Percentiles rank a stretch among this genome's conserved stretches.
phyloP scores from a whole-genome alignment of 2,113 vertebrate genomes.

The Sinosuthora webbiana region DNA sequence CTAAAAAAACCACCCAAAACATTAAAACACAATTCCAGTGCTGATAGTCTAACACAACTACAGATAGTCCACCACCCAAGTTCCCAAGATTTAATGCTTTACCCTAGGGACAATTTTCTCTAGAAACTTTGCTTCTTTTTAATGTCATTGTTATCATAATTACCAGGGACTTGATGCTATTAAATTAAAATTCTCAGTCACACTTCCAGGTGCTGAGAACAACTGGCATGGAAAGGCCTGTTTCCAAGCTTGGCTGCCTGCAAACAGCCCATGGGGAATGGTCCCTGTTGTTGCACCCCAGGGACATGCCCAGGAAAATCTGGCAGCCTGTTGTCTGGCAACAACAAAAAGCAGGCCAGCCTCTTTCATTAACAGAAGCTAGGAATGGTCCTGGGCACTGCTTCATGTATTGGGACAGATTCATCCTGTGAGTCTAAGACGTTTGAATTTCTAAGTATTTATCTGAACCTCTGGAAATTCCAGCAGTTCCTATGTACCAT shows the following conservation, averaged over 20 bases:
- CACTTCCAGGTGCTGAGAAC: not conserved
- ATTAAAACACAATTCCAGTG: not conserved
- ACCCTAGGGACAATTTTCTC: not conserved
- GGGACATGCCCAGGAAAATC: not conserved
- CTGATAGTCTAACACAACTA: not conserved
- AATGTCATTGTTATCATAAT: not conserved
- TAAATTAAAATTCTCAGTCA: not conserved
- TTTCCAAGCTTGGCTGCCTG: not conserved
- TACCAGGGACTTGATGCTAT: not conserved
- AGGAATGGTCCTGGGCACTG: not conserved
- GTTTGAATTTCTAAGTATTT: not conserved
- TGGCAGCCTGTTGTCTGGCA: not conserved
- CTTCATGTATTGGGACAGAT: not conserved
- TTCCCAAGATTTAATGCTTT: not conserved
- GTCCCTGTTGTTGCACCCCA: not conserved
- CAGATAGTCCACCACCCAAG: not conserved
- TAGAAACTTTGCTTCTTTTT: not conserved
- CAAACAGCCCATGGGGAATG: not conserved
- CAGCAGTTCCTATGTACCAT: not conserved
- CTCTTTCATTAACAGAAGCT: not conserved
- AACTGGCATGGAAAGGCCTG: not conserved
- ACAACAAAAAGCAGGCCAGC: not conserved
- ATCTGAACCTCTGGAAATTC: not conserved
- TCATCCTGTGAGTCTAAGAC: not conserved
- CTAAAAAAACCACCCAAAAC: not conserved